A percentile compares a stretch with the other conserved stretches of the same genome.
These are phyloP conservation scores for Alosa alosa DNA, from an alignment of 2,113 vertebrate species.

Conservation along the genomic window DNA sequence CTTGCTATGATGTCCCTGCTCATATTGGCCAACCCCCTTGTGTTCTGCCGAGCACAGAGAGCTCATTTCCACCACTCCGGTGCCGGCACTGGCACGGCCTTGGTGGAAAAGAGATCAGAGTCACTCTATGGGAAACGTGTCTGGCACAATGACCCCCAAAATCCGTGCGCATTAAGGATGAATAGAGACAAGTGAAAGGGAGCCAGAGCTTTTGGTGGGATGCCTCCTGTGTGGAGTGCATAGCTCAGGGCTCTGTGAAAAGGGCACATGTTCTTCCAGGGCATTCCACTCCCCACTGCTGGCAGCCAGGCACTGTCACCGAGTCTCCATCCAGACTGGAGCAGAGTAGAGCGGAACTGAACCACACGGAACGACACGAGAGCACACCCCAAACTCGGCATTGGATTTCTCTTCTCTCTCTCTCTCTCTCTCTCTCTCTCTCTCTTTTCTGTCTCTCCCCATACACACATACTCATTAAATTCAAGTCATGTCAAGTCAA, in stretches of 20 bases:
- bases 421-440: not conserved
- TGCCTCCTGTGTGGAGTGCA: not conserved
- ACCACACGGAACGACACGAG: not conserved
- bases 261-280: constrained; percentile 26
- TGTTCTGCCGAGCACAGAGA: not conserved
- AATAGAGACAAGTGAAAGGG: constrained; percentile 12
- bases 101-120: not conserved
- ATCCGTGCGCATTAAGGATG: not conserved
- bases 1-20: not conserved
- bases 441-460: not conserved
- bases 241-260: not conserved
- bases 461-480: not conserved
- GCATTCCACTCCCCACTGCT: constrained; percentile 20
- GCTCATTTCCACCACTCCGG: too few species aligned
- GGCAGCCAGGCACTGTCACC: not conserved
- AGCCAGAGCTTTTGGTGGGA: constrained; percentile 4
- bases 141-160: not conserved
- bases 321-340: not conserved
- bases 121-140: not conserved
- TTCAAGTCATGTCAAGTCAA: not conserved
- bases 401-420: not conserved
- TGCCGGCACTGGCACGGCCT: too few species aligned
- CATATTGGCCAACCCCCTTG: not conserved
- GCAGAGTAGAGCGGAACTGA: not conserved
- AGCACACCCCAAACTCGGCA: not conserved